phyloP scores from a whole-genome alignment of 1,140 invertebrate genomes.

The Bombus huntii region DNA sequence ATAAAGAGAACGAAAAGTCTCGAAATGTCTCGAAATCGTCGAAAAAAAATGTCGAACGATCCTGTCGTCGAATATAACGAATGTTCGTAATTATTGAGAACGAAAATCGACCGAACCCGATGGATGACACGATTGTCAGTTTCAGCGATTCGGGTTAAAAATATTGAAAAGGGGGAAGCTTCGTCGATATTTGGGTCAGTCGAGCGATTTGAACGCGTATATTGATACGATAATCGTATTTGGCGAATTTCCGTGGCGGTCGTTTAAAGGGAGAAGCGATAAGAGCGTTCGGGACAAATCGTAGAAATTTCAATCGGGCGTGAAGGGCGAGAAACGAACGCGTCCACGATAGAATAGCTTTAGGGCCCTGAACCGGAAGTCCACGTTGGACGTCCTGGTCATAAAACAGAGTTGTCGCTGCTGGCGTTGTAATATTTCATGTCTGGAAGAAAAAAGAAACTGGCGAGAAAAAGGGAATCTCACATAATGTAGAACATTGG shows the following conservation, averaged over 20 bases:
- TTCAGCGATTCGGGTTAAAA: not conserved
- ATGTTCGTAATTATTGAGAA: not conserved
- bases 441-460: conserved; percentile 15
- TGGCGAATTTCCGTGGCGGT: conserved; percentile 12
- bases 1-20: too few relatives aligned
- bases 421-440: conserved; percentile 74
- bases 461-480: not conserved
- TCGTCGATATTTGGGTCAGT: not conserved
- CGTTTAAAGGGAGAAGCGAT: conserved; percentile 16
- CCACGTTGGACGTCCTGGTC: conserved; percentile 47
- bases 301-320: conserved; percentile 33
- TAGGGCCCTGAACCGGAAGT: conserved; percentile 68
- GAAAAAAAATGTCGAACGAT: not conserved
- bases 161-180: not conserved
- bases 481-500: conserved; percentile 22
- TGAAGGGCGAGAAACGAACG: conserved; percentile 33
- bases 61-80: not conserved
- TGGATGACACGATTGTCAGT: not conserved
- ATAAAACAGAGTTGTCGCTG: conserved; percentile 71
- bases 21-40: too few relatives aligned
- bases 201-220: not conserved
- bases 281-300: conserved; percentile 17
- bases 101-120: too few relatives aligned
- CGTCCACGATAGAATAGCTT: conserved; percentile 56
- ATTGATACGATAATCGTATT: conserved; percentile 19